phyloP scores from a whole-genome alignment of 2,113 vertebrate genomes.

The Ptychochromis oligacanthus region DNA sequence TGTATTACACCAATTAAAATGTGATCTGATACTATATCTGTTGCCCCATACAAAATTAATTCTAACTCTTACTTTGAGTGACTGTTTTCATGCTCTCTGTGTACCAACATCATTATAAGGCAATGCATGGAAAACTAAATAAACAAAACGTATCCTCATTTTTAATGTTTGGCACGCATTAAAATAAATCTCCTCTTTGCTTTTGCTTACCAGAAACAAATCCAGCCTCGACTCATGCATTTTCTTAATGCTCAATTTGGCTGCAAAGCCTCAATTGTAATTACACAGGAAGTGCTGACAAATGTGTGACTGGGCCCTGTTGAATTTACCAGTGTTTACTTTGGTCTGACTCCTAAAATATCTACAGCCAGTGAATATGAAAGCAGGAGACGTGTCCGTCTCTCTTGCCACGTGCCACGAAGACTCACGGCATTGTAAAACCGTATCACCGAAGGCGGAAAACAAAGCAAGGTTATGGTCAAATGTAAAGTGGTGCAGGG shows the following conservation, averaged over 20 bases:
- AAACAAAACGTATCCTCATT: neutral
- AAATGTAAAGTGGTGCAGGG: slow-evolving; percentile 64
- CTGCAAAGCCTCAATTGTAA: slow-evolving; percentile 47
- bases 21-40: neutral
- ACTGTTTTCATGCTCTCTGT: slow-evolving; percentile 1
- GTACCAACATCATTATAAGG: slow-evolving; percentile 29
- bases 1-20: slow-evolving; percentile 1
- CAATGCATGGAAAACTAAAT: slow-evolving; percentile 3
- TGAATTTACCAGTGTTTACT: slow-evolving; percentile 61
- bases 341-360: slow-evolving; percentile 58
- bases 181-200: slow-evolving; percentile 10
- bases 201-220: slow-evolving; percentile 47
- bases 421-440: slow-evolving; percentile 8
- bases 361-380: slow-evolving; percentile 65
- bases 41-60: neutral
- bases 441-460: slow-evolving; percentile 6
- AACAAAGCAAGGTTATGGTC: slow-evolving; percentile 54
- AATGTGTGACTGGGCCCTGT: slow-evolving; percentile 44
- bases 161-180: slow-evolving; percentile 33
- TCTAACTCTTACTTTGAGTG: neutral
- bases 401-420: neutral
- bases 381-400: slow-evolving; percentile 40
- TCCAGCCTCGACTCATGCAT: slow-evolving; percentile 36
- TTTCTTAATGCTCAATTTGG: slow-evolving; percentile 66
- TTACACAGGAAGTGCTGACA: slow-evolving; percentile 55